Base-by-base conservation (phyloP, 2,888 invertebrate genomes). In the Euzophera pinguis region DNA sequence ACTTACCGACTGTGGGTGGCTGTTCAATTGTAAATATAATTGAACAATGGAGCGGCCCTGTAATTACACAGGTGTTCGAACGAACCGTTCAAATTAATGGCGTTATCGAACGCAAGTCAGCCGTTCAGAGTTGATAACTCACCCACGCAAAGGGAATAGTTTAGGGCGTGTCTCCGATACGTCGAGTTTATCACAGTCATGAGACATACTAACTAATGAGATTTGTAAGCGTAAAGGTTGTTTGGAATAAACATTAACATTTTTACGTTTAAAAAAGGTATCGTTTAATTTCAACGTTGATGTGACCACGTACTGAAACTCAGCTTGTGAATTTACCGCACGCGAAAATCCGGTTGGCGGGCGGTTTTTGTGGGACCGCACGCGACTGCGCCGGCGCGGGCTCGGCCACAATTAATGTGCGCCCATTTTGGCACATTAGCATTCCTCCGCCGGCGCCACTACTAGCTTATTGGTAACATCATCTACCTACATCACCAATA, bases 351-450 rank as follows among this genome's bases (percentile, higher is more conserved):
- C 58, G 64, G 56, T 54, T 50, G 54, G 50, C 55, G 56, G 53
- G 51, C 45, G 56, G 56, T 50, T 14, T 39, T 39, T 55, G 59
- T 58, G 56, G 35, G 56, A 61, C 62, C 62, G 61, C 69, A 68
- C 55, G 64, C 67, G 62, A 50, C 56, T 59, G 58, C 59, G 59
- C 60, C 60, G 57, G 61, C 62, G 54, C 53, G 56, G 51, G 50
- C 61, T 63, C 58, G 56, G 57, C 67, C 69, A 71, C 72, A 78
- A 79, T 79, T 78, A 76, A 80, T 78, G 74, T 72, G 63, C 65
- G 63, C 69, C 75, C 73, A 77, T 81, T 78, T 74, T 63, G 57
- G 60, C 72, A 43, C 73, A 81, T 83, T 80, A 82, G 73, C 78
- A 80, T 83, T 80, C 77, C 75, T 77, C 69, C 64, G 66, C 67